Conservation (phyloP, 2,888 invertebrate species). For the Clivina fossor region DNA sequence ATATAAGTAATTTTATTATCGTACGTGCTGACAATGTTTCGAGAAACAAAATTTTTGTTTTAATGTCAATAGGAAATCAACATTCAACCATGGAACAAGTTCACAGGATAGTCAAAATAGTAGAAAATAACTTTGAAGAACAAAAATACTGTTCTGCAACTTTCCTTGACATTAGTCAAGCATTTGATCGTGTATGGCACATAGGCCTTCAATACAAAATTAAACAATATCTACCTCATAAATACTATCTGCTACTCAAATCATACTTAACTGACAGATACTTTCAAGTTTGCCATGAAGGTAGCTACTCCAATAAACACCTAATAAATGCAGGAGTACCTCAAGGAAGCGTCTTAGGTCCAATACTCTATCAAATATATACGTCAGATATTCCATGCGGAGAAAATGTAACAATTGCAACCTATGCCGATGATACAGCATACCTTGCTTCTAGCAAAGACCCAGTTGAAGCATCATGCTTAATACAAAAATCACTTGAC, state of each 20-base stretch:
- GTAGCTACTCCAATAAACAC: background rate
- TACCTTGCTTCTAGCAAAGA: background rate
- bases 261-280: constrained; percentile 25
- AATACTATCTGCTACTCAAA: constrained; percentile 25
- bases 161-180: constrained; percentile 32
- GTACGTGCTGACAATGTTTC: too few species aligned
- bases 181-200: constrained; percentile 29
- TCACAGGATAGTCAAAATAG: constrained; percentile 15
- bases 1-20: too few species aligned
- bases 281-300: constrained; percentile 25
- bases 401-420: constrained; percentile 7
- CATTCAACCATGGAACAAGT: constrained; percentile 4
- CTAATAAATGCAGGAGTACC: constrained; percentile 29
- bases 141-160: constrained; percentile 25
- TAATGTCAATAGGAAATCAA: too few species aligned
- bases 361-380: constrained; percentile 11
- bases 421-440: constrained; percentile 30
- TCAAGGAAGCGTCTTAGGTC: constrained; percentile 15
- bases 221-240: constrained; percentile 19
- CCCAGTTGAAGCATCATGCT: constrained; percentile 1
- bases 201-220: constrained; percentile 24
- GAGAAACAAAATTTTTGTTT: too few species aligned
- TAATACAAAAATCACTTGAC: constrained; percentile 13
- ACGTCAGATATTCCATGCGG: constrained; percentile 15
- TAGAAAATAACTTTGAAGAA: constrained; percentile 13